Base-by-base conservation (phyloP, 2,797 vertebrate genomes). In the Nasua narica region DNA sequence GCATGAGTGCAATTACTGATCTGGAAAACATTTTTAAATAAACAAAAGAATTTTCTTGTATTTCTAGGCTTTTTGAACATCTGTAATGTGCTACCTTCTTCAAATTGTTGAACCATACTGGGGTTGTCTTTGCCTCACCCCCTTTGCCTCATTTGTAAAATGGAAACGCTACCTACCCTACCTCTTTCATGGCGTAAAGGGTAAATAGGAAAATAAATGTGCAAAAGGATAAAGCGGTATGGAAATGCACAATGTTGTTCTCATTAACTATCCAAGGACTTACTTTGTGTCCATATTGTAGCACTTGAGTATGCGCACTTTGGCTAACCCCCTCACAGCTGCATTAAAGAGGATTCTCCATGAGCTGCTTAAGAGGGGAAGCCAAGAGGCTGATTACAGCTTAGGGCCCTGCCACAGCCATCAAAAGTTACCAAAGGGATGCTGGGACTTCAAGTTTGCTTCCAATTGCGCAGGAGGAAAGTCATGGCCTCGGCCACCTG, bases 281-380 rank as follows among this genome's bases (percentile, higher is more conserved):
- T 88, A 94, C 60, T 97, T 83, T 54, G 32, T 97, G 91, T 97
- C 86, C 97, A 96, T 95, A 97, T 96, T 97, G 86, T 78, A 96
- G 58, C 92, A 95, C 79, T 96, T 52, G 74, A 95, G 87, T 93
- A 90, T 93, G 74, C 13, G 86, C 91, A 98, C 97, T 98, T 98
- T 98, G 97, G 97, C 97, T 98, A 98, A 98, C 97, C 97, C 54
- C 91, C 46, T 74, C 72, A 69, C 97, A 97, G 97, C 97, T 97
- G 97, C 97, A 97, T 97, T 97, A 97, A 94, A 93, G 74, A 96
- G 76, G 93, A 96, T 97, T 98, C 94, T 97, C 92, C 76, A 91
- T 97, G 89, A 97, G 78, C 87, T 97, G 95, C 93, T 97, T 96
- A 87, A 94, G 46, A 92, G 88, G 81, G 43, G 87, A 97, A 96